These are phyloP conservation scores for Pempheris klunzingeri DNA, from an alignment of 2,797 vertebrate genomes.

Conservation along the genomic window DNA sequence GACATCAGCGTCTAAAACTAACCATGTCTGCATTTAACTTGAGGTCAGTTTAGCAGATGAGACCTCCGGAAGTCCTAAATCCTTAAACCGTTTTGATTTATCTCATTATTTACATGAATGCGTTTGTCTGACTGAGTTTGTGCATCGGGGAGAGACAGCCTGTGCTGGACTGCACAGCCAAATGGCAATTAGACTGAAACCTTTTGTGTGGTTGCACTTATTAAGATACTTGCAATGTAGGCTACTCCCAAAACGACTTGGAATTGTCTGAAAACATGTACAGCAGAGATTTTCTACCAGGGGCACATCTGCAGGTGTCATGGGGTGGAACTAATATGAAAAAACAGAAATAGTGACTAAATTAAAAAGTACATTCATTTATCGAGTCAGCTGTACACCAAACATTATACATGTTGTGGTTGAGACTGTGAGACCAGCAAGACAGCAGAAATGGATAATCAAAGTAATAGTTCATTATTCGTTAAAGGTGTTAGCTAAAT, in stretches of 20 bases:
- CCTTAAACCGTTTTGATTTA: constrained; percentile 16
- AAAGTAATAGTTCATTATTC: neutral
- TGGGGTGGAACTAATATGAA: neutral
- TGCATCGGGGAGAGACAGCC: constrained; percentile 1
- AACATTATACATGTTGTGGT: neutral
- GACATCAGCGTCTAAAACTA: constrained; percentile 9
- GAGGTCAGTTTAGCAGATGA: constrained; percentile 12
- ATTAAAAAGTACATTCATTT: neutral
- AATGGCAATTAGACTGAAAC: constrained; percentile 26
- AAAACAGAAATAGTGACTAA: neutral
- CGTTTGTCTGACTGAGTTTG: constrained; percentile 8
- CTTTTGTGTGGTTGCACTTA: constrained; percentile 8
- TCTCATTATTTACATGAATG: constrained; percentile 24
- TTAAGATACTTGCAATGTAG: constrained; percentile 6
- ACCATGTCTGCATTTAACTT: constrained; percentile 14
- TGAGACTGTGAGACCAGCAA: neutral
- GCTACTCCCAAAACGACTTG: neutral
- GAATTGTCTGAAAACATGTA: neutral
- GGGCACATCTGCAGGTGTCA: no score
- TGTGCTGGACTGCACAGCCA: constrained; percentile 9
- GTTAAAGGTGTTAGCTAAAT: neutral
- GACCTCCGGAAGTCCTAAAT: constrained; percentile 12
- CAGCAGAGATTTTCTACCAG: neutral
- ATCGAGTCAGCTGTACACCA: neutral
- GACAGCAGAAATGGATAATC: neutral